phyloP scores from a whole-genome alignment of 2,797 vertebrate genomes.

The Varecia variegata region DNA sequence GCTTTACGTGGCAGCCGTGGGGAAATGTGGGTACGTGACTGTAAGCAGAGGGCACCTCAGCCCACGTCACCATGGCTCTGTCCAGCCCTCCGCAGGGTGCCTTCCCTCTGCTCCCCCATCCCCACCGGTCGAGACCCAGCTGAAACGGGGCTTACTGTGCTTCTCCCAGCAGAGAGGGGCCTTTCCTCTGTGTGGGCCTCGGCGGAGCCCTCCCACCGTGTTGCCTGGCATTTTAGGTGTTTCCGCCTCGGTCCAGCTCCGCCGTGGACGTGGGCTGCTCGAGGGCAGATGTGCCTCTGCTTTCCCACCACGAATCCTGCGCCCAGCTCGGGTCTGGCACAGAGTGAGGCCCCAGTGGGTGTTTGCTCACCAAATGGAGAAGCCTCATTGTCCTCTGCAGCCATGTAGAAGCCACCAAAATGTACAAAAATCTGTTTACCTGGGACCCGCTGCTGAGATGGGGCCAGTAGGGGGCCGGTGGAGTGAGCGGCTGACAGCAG shows the following conservation, averaged over 20 bases:
- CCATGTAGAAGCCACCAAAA: neutral
- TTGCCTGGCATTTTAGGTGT: neutral
- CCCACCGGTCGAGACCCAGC: neutral
- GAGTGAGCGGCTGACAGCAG: neutral
- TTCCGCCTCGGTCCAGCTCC: neutral
- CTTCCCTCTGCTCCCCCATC: neutral
- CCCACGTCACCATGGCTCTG: accelerated
- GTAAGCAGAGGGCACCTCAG: neutral
- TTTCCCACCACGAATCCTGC: neutral
- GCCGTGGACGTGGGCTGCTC: accelerated
- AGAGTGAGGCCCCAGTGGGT: neutral
- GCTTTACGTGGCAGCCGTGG: accelerated
- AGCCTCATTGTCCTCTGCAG: neutral
- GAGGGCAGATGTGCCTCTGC: neutral
- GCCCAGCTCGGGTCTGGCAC: neutral
- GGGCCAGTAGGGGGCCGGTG: neutral
- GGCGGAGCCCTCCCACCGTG: accelerated
- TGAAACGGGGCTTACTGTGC: neutral
- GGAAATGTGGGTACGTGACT: too few species aligned
- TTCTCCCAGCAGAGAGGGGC: neutral
- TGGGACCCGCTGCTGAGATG: neutral
- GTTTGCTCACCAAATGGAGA: neutral
- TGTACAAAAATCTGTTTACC: neutral
- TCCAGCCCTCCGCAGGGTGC: neutral
- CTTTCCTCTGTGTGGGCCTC: neutral